Base-by-base conservation (phyloP, 2,113 vertebrate species). In the Lates calcarifer region DNA sequence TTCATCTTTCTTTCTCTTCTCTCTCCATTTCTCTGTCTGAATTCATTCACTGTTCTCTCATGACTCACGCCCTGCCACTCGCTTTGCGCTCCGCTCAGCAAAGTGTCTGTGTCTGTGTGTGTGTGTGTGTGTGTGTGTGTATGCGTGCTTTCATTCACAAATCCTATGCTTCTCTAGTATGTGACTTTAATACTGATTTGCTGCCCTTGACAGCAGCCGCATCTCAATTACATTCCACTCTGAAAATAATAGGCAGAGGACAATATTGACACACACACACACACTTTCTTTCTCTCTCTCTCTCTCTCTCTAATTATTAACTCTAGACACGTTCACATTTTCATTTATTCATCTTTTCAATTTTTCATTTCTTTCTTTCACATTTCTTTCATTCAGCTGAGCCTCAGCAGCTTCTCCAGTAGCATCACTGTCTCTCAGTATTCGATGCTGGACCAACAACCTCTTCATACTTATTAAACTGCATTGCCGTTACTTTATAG, bases 131-230 rank as follows among this genome's bases (percentile, higher is more conserved):
- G 18, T 47, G 55, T 77, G 47, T 18, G 28, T 29, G 55, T 66
- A 39, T 47, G 79, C 66, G 47, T 69, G 66, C 47, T 39, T 63
- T 58, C 77, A 78, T 89, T 88, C 83, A 88, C 57, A 88, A 77
- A 76, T 77, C 80, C 72, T 69, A 6, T 28, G 53, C 49, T 53
- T 56, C 60, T 66, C 58, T 60, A 20, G 5, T 24, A 31, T n/a
- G 28, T 83, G 49, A 65, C 64, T 74, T 18, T 37, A 18, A 37
- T 81, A 33, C 56, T 65, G 31, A 77, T 76, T n/a, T 69, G 41
- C 31, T 53, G 41, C 33, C 41, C 24, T 33, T 55, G 61, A 73
- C 75, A 57, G 31, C 33, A 60, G 43, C 4, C 31, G 37, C 43
- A 60, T 72, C 5, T 75, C 17, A 71, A 71, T 84, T 31, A 39